Base-by-base conservation (phyloP, 2,113 vertebrate genomes). In the Myiozetetes cayanensis region DNA sequence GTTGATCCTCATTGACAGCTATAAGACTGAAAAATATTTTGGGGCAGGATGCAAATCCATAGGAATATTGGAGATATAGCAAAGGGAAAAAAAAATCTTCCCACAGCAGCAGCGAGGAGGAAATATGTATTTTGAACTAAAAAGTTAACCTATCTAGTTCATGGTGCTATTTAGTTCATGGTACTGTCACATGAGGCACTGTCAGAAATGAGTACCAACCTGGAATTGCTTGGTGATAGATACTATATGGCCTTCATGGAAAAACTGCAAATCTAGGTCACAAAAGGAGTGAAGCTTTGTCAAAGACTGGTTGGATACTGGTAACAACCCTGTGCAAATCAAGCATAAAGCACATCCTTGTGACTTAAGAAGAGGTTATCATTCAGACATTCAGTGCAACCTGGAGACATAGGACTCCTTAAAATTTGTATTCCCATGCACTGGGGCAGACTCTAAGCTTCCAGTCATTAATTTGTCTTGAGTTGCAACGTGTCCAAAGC, bases 1-100 rank as follows among this genome's bases (percentile, higher is more conserved):
- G 52, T 86, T 94, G 76, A 94, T 96, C 65, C 88, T 95, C 61
- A 93, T 47, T 90, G 94, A 94, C 87, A 93, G 65, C 56, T 66
- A 6, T 75, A 81, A 93, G 70, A 37, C 72, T 93, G 65, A 71
- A 89, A 95, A 92, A 92, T 92, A 81, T 46, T 49, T 84, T 90
- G 52, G 31, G 20, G 52, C 17, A 49, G 67, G 66, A 86, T 47
- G 56, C 70, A 96, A 91, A 83, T 94, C 81, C 5, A 0, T 73
- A 47, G 33, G 89, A 94, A 80, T 80, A 52, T 58, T 50, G 39
- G 56, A 88, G 85, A 62, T 63, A 66, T 0, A 85, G 30, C 50
- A 80, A 71, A 10, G 24, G 50, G 16, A 80, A 65, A 70, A 63
- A 59, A 4, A 74, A 80, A 46, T 52, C 61, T 85, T 53, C 30